Evolutionary conservation across 2,113 vertebrate genomes (phyloP).

Genomic region (Gyps fulvus): DNA sequence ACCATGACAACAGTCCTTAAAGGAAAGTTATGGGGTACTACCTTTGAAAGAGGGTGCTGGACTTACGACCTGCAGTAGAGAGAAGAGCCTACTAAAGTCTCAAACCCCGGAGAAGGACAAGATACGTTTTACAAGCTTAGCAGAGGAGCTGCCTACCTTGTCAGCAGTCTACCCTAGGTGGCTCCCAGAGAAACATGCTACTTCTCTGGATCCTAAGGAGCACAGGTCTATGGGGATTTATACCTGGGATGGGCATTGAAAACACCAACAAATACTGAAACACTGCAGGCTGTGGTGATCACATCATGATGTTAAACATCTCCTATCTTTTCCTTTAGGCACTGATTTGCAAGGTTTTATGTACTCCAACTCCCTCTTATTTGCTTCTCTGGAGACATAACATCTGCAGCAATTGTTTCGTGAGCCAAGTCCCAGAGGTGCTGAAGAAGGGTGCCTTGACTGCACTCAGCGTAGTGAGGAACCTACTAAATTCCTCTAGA

Average conservation of each 20-base stretch:
- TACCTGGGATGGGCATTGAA: neutral
- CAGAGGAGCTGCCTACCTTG: no score
- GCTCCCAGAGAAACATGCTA: no score
- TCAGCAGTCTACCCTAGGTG: no score
- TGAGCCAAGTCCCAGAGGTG: neutral
- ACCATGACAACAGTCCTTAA: no score
- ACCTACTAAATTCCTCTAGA: neutral
- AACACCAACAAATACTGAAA: neutral
- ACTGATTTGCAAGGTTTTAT: neutral
- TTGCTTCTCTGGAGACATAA: neutral
- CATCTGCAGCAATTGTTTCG: neutral
- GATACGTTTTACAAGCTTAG: no score
- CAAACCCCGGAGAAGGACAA: no score
- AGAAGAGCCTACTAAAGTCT: no score
- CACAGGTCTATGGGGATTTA: no score
- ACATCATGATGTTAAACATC: neutral
- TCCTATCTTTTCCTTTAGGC: neutral
- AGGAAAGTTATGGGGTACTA: no score
- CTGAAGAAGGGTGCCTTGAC: neutral
- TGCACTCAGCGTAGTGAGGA: neutral
- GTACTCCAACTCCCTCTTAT: neutral
- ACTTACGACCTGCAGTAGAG: no score
- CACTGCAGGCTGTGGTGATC: neutral
- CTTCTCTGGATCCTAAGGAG: no score
- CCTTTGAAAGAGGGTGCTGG: no score